phyloP scores from a whole-genome alignment of 2,113 vertebrate species.

The Narcine bancroftii region DNA sequence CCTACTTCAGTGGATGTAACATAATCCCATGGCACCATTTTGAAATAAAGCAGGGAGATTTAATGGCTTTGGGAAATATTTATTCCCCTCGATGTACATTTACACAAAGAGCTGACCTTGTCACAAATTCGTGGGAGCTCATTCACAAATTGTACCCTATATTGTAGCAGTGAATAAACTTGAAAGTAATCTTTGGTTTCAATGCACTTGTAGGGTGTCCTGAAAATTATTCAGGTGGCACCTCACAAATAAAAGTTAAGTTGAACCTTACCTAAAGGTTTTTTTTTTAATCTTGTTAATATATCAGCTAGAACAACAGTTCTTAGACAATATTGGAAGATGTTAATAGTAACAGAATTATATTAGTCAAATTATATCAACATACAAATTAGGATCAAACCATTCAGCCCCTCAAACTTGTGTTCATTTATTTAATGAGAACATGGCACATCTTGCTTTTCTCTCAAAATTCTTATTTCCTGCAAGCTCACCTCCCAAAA shows the following conservation, averaged over 20 bases:
- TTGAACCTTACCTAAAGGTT: not conserved
- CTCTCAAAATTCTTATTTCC: not conserved
- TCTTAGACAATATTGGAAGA: not conserved
- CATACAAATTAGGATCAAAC: too few relatives aligned
- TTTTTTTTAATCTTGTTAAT: not conserved
- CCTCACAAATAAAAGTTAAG: not conserved
- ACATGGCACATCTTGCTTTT: not conserved
- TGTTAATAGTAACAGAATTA: not conserved
- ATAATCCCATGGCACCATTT: not conserved
- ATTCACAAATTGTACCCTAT: not conserved
- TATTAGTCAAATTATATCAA: not conserved
- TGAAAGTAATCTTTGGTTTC: not conserved
- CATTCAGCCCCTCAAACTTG: too few relatives aligned
- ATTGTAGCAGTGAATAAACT: not conserved
- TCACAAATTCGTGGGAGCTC: not conserved
- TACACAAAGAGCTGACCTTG: not conserved
- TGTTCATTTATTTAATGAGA: too few relatives aligned
- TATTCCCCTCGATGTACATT: not conserved
- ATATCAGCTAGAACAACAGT: not conserved
- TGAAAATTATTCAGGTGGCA: too few relatives aligned
- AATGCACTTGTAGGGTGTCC: too few relatives aligned
- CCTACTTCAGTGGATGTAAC: not conserved
- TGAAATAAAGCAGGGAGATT: not conserved
- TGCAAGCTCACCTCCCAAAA: conserved; percentile 3
- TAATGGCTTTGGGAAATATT: not conserved